Conservation (phyloP, 1,140 invertebrate species). For the Drosophila orena region DNA sequence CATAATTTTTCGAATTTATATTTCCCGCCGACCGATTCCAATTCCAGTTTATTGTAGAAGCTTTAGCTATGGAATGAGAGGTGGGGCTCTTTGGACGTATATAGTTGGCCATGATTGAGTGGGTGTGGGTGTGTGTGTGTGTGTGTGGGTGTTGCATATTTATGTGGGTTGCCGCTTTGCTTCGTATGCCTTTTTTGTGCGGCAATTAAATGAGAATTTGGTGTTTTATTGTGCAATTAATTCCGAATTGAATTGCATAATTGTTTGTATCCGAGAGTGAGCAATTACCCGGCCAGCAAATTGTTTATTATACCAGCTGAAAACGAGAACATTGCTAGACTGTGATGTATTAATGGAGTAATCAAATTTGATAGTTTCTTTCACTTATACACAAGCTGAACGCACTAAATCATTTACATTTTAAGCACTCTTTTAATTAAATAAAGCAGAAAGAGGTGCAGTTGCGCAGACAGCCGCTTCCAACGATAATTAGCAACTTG, state of each 20-base stretch:
- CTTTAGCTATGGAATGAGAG: not conserved
- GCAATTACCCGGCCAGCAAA: constrained; percentile 31
- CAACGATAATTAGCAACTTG: constrained; percentile 25
- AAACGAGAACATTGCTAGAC: not conserved
- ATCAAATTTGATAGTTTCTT: not conserved
- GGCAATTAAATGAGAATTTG: constrained; percentile 71
- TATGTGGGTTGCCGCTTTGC: constrained; percentile 37
- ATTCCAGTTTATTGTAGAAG: constrained; percentile 71
- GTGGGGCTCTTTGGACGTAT: not conserved
- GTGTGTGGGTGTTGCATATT: constrained; percentile 65
- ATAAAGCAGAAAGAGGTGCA: not conserved
- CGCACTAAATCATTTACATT: not conserved
- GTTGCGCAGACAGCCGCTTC: not conserved
- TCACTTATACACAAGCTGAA: not conserved
- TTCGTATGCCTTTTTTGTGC: constrained; percentile 52
- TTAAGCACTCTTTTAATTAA: not conserved
- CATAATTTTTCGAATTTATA: constrained; percentile 71
- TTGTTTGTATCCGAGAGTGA: constrained; percentile 56
- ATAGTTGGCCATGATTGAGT: constrained; percentile 8
- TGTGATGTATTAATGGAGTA: not conserved
- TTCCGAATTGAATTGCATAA: constrained; percentile 78
- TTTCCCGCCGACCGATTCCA: constrained; percentile 48
- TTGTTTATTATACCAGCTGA: constrained; percentile 14
- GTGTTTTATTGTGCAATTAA: constrained; percentile 76
- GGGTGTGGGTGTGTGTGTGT: constrained; percentile 25